A percentile compares a stretch with the other conserved stretches of the same genome.
These are phyloP conservation scores for Apistogramma diplotaenia DNA, from an alignment of 2,113 vertebrate species.

Conservation along the genomic window DNA sequence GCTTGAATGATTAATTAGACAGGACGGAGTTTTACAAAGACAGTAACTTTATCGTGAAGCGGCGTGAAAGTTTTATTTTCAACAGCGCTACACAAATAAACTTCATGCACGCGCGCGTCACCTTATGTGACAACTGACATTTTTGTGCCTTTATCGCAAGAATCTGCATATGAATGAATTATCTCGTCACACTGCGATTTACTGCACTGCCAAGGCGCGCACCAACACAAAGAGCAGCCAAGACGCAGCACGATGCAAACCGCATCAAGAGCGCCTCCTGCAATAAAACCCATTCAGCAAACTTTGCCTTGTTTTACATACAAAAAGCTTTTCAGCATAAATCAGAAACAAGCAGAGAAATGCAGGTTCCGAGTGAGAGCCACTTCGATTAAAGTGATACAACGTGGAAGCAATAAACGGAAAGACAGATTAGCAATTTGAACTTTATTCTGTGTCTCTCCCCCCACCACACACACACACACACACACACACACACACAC, in stretches of 20 bases:
- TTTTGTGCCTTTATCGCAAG: slow-evolving; percentile 11
- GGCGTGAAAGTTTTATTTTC: background rate
- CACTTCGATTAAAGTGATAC: slow-evolving; percentile 3
- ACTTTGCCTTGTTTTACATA: slow-evolving; percentile 4
- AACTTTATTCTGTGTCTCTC: background rate
- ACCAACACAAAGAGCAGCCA: slow-evolving; percentile 32
- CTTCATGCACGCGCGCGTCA: background rate
- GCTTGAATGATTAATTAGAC: background rate
- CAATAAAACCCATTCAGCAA: slow-evolving; percentile 26
- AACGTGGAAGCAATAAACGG: slow-evolving; percentile 4
- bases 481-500: too few species aligned
- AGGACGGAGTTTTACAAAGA: background rate
- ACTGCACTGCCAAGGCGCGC: background rate
- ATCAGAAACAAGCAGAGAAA: background rate
- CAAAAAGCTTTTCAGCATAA: slow-evolving; percentile 14
- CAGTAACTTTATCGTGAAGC: background rate
- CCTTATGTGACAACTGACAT: background rate
- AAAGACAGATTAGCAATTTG: slow-evolving; percentile 3
- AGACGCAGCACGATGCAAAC: slow-evolving; percentile 20
- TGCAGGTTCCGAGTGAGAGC: background rate
- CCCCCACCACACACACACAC: too few species aligned
- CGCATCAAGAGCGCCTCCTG: slow-evolving; percentile 3
- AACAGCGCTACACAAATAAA: background rate
- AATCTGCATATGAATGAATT: slow-evolving; percentile 20
- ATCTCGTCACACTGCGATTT: slow-evolving; percentile 16